Conservation (phyloP, 2,888 invertebrate species). For the Cryptocephalus primarius region DNA sequence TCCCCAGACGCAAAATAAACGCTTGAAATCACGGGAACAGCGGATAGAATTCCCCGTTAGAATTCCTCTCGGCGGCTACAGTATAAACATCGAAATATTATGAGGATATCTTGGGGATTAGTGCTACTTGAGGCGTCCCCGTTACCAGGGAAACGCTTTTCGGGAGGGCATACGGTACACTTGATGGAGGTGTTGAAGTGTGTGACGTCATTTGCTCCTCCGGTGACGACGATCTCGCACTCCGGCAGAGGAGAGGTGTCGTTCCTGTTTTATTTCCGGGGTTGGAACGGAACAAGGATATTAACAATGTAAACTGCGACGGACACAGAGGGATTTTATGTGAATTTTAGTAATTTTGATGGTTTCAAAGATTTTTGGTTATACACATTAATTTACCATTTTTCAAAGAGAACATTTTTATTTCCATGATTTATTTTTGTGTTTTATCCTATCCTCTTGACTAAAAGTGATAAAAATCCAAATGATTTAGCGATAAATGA, state of each 20-base stretch:
- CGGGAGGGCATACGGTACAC: neutral
- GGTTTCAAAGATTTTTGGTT: too few species aligned
- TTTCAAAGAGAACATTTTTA: too few species aligned
- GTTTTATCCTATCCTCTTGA: too few species aligned
- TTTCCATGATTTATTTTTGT: too few species aligned
- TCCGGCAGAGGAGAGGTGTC: neutral
- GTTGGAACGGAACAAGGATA: too few species aligned
- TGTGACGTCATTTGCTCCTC: conserved; percentile 33
- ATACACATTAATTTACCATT: too few species aligned
- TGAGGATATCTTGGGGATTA: neutral
- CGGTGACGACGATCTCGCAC: conserved; percentile 21
- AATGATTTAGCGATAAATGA: too few species aligned
- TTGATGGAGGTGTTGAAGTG: conserved; percentile 32
- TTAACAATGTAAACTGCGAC: too few species aligned
- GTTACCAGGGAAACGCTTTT: conserved; percentile 11
- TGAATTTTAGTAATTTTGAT: too few species aligned
- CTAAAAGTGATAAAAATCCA: too few species aligned
- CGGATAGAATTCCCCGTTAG: neutral
- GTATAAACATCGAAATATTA: neutral
- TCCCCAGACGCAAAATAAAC: neutral
- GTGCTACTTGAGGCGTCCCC: conserved; percentile 3
- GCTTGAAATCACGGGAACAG: neutral
- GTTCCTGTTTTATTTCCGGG: too few species aligned
- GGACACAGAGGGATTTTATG: too few species aligned
- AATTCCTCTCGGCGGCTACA: neutral